Conservation (phyloP, 2,888 invertebrate genomes). For the Nasonia oneida region DNA sequence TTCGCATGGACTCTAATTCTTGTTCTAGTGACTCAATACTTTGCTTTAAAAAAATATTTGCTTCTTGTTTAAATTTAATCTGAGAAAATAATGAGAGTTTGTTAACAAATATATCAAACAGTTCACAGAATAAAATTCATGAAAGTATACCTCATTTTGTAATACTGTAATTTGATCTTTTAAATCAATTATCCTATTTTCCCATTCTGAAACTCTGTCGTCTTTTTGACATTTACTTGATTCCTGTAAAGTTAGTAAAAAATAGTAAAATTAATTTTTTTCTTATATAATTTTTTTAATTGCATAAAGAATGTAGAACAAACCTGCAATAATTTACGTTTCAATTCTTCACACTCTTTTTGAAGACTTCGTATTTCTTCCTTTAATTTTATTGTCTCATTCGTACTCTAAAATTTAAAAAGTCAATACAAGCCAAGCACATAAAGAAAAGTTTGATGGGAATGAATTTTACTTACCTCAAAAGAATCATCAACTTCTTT, state of each 20-base stretch:
- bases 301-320: constrained; percentile 10
- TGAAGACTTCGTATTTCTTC: constrained; percentile 67
- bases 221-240: constrained; percentile 62
- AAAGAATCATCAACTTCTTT: constrained; percentile 43
- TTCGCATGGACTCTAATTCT: constrained; percentile 65
- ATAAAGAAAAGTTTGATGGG: constrained; percentile 23
- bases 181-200: constrained; percentile 65
- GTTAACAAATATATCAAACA: constrained; percentile 9
- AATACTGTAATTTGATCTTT: constrained; percentile 69
- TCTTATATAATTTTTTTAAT: constrained; percentile 17
- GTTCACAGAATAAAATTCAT: background rate
- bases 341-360: constrained; percentile 69
- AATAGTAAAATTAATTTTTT: constrained; percentile 20
- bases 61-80: constrained; percentile 69
- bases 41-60: constrained; percentile 67
- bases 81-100: constrained; percentile 54
- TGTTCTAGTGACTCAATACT: constrained; percentile 69
- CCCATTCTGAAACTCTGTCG: constrained; percentile 65
- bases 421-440: constrained; percentile 13
- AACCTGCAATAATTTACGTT: constrained; percentile 65
- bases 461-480: background rate
- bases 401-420: constrained; percentile 53
- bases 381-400: constrained; percentile 68
- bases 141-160: constrained; percentile 68
- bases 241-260: constrained; percentile 63